Conservation (phyloP, 2,888 invertebrate genomes). For the Scrobipalpa costella region DNA sequence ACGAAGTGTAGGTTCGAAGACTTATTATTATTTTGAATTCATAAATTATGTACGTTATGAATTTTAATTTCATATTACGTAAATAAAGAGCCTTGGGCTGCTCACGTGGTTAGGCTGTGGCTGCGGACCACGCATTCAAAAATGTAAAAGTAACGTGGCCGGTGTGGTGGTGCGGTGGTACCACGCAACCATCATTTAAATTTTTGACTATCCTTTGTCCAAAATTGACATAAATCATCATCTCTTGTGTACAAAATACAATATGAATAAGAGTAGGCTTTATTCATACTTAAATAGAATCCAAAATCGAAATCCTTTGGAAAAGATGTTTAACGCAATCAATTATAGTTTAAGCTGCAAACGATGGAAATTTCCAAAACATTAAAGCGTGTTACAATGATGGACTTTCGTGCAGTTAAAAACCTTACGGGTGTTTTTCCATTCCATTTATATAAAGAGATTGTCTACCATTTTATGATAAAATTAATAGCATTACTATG, state of each 20-base stretch:
- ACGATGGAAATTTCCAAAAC: slow-evolving; percentile 8
- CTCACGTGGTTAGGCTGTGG: neutral
- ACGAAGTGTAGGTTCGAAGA: too few relatives aligned
- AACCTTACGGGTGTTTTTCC: too few relatives aligned
- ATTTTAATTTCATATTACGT: neutral
- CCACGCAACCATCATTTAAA: neutral
- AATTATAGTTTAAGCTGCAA: slow-evolving; percentile 1
- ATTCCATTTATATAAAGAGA: too few relatives aligned
- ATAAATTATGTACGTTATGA: too few relatives aligned
- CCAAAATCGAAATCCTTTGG: neutral
- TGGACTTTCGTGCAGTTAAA: neutral
- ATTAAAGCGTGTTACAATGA: neutral
- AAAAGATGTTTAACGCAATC: neutral
- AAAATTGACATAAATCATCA: neutral
- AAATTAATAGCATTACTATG: too few relatives aligned
- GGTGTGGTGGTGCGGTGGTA: too few relatives aligned
- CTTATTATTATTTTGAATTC: too few relatives aligned
- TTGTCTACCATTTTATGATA: too few relatives aligned
- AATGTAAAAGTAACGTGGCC: neutral
- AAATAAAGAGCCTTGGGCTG: neutral
- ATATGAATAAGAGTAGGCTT: too few relatives aligned
- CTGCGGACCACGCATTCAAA: neutral
- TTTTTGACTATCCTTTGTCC: neutral
- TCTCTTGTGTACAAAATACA: neutral
- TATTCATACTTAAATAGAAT: too few relatives aligned